phyloP scores from a whole-genome alignment of 2,888 invertebrate species.

The Meiosimyza platycephala region DNA sequence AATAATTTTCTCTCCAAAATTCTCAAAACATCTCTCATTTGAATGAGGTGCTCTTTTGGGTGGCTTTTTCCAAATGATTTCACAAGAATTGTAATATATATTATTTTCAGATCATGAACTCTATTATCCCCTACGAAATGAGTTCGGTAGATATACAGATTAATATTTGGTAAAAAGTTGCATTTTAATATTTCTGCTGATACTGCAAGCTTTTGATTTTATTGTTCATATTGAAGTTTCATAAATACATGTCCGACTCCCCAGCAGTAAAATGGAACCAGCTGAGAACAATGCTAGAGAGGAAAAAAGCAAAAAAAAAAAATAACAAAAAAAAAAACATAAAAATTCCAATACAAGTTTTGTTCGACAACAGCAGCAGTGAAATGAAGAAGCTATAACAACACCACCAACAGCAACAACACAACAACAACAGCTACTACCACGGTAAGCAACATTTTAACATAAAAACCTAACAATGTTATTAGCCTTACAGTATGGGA shows the following conservation, averaged over 20 bases:
- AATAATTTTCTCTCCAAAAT: too few relatives aligned
- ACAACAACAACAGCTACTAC: conserved; percentile 29
- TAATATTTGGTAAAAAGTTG: too few relatives aligned
- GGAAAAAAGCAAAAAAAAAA: conserved; percentile 33
- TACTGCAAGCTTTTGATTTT: conserved; percentile 13
- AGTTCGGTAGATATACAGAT: too few relatives aligned
- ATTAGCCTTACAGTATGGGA: conserved; percentile 68
- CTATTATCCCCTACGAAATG: too few relatives aligned
- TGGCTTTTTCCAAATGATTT: too few relatives aligned
- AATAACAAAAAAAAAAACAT: conserved; percentile 37
- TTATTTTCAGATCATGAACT: too few relatives aligned
- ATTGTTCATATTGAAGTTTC: conserved; percentile 25
- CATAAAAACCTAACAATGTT: conserved; percentile 64
- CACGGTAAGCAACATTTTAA: conserved; percentile 35
- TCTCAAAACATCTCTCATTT: too few relatives aligned
- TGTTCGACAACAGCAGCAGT: background rate
- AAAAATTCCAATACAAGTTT: conserved; percentile 40
- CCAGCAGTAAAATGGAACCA: conserved; percentile 39
- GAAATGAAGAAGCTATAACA: conserved; percentile 37
- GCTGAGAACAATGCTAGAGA: conserved; percentile 36
- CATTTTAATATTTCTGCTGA: background rate
- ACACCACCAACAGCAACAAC: conserved; percentile 36
- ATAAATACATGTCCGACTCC: conserved; percentile 1
- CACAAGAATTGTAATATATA: too few relatives aligned
- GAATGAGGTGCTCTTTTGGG: too few relatives aligned